Conservation (phyloP, 2,113 vertebrate genomes). For the Phyllopteryx taeniolatus region DNA sequence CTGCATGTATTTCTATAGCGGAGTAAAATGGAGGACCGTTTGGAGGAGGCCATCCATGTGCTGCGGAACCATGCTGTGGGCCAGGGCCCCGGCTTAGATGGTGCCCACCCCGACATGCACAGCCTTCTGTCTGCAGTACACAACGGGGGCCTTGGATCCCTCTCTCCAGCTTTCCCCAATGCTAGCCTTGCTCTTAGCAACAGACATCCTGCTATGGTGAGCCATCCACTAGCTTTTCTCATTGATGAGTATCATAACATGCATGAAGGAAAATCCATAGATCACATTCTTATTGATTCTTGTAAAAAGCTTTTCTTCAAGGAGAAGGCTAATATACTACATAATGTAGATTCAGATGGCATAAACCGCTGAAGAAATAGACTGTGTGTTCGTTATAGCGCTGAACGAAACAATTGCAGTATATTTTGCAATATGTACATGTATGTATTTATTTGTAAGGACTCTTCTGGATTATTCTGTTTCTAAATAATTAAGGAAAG, state of each 20-base stretch:
- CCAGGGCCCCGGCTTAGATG: slow-evolving; percentile 73
- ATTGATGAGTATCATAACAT: slow-evolving; percentile 3
- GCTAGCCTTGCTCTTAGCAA: slow-evolving; percentile 82
- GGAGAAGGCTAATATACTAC: background rate
- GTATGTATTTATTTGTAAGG: background rate
- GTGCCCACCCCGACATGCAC: slow-evolving; percentile 81
- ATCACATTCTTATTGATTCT: background rate
- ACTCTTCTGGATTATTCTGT: background rate
- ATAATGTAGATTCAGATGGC: background rate
- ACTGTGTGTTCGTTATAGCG: background rate
- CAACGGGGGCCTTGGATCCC: slow-evolving; percentile 75
- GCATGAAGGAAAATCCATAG: background rate
- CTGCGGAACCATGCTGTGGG: slow-evolving; percentile 93
- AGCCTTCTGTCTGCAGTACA: slow-evolving; percentile 79
- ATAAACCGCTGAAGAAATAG: background rate
- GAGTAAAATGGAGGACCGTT: slow-evolving; percentile 95
- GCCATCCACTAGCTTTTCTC: slow-evolving; percentile 31
- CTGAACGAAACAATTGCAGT: background rate
- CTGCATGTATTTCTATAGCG: slow-evolving; percentile 65
- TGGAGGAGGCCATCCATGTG: slow-evolving; percentile 97
- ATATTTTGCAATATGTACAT: background rate
- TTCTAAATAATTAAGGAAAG: background rate
- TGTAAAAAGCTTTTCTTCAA: background rate
- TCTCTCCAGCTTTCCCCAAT: slow-evolving; percentile 81
- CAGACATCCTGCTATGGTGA: slow-evolving; percentile 86